A percentile compares a stretch with the other conserved stretches of the same genome.
phyloP scores from a whole-genome alignment of 2,113 vertebrate species.

The Psophia crepitans region DNA sequence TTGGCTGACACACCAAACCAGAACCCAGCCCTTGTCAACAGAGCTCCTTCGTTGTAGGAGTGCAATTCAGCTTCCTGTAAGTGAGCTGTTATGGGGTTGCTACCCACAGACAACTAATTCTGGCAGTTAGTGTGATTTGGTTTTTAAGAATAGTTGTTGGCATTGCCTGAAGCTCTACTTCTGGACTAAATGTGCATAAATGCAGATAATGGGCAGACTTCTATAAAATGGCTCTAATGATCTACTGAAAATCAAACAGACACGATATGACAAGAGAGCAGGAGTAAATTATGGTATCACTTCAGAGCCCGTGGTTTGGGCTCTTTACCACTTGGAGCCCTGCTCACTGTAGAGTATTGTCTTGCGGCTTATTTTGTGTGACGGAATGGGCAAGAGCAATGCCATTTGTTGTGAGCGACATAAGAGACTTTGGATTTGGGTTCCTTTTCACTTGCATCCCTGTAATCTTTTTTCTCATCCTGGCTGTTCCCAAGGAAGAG shows the following conservation, averaged over 20 bases:
- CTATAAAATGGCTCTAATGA: not conserved
- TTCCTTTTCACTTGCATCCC: not conserved
- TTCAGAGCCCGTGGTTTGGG: not conserved
- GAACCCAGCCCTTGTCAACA: not conserved
- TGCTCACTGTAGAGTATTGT: not conserved
- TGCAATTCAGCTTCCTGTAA: not conserved
- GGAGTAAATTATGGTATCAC: not conserved
- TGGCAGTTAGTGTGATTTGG: not conserved
- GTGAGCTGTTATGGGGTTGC: not conserved
- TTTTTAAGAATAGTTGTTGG: not conserved
- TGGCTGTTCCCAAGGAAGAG: not conserved
- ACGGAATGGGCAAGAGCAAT: not conserved
- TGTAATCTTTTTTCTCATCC: not conserved
- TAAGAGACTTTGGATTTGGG: not conserved
- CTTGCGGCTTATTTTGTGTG: not conserved
- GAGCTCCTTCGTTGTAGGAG: not conserved
- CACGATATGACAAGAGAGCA: not conserved
- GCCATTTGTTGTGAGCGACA: not conserved
- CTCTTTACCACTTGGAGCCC: not conserved
- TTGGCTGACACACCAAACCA: not conserved
- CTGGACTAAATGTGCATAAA: not conserved
- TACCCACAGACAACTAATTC: not conserved
- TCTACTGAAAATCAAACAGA: not conserved
- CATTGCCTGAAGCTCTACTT: not conserved
- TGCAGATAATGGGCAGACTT: not conserved